Conservation (phyloP, 2,797 vertebrate species). For the Sandelia bainsii region DNA sequence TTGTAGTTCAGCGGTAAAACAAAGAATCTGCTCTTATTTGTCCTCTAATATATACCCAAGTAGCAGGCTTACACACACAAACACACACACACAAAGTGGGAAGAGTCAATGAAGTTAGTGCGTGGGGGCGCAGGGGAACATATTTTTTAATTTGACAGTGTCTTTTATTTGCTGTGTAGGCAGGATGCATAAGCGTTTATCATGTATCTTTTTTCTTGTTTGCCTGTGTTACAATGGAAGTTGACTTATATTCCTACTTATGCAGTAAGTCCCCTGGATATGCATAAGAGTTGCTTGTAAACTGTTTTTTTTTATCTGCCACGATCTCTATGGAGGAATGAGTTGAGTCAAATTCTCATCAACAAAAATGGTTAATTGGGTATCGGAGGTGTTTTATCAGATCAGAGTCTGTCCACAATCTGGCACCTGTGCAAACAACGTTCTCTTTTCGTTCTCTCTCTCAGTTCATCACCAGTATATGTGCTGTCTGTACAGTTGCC, state of each 20-base stretch:
- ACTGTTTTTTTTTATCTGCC: conserved; percentile 46
- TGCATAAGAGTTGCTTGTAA: conserved; percentile 5
- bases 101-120: conserved; percentile 38
- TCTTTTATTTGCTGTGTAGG: conserved; percentile 46
- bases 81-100: conserved; percentile 9
- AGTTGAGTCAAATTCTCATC: conserved; percentile 64
- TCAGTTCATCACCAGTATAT: neutral
- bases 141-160: conserved; percentile 51
- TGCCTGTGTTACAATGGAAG: neutral
- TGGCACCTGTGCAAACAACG: neutral
- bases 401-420: neutral
- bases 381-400: conserved; percentile 43
- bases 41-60: neutral
- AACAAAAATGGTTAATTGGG: conserved; percentile 43
- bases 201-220: neutral
- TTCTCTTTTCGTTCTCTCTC: neutral
- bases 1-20: neutral
- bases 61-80: conserved; percentile 5
- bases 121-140: conserved; percentile 23
- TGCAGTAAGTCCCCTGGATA: conserved; percentile 37
- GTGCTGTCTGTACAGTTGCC: neutral
- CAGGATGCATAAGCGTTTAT: conserved; percentile 1
- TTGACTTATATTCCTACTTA: conserved; percentile 9
- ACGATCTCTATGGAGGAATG: conserved; percentile 48
- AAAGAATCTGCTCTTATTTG: conserved; percentile 2